Conservation (phyloP, 1,140 invertebrate species). For the Pararge aegeria region DNA sequence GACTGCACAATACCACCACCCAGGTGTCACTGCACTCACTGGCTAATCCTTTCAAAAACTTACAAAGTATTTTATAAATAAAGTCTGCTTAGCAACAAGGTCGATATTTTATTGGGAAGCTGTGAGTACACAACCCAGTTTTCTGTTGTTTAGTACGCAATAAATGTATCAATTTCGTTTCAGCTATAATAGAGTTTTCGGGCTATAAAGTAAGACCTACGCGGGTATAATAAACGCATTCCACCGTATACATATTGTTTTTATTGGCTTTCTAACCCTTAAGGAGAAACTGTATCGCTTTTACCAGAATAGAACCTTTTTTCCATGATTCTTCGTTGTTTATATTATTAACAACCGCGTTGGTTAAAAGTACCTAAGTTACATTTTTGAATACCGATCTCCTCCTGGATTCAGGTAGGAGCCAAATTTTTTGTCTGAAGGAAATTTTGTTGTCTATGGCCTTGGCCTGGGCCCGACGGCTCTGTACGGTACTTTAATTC, state of each 20-base stretch:
- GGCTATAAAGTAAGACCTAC: constrained; percentile 23
- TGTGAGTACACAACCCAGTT: not conserved
- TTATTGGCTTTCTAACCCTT: constrained; percentile 32
- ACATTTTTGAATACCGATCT: no score
- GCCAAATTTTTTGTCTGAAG: no score
- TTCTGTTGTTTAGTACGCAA: constrained; percentile 15
- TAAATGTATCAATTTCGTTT: constrained; percentile 24
- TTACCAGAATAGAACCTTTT: not conserved
- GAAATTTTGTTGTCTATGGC: no score
- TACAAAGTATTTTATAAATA: no score
- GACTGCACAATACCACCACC: no score
- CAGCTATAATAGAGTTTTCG: constrained; percentile 28
- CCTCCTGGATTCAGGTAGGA: no score
- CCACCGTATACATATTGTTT: constrained; percentile 31
- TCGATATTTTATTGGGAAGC: not conserved
- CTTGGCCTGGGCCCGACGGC: no score
- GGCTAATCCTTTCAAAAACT: no score
- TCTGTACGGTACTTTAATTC: no score
- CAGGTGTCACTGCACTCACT: no score
- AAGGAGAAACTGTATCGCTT: constrained; percentile 12
- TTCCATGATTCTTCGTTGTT: not conserved
- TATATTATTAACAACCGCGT: not conserved
- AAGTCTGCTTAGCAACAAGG: no score
- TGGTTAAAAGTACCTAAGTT: no score
- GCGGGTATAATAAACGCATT: constrained; percentile 28